Conservation (phyloP, 2,113 vertebrate species). For the Laticauda laticaudata region DNA sequence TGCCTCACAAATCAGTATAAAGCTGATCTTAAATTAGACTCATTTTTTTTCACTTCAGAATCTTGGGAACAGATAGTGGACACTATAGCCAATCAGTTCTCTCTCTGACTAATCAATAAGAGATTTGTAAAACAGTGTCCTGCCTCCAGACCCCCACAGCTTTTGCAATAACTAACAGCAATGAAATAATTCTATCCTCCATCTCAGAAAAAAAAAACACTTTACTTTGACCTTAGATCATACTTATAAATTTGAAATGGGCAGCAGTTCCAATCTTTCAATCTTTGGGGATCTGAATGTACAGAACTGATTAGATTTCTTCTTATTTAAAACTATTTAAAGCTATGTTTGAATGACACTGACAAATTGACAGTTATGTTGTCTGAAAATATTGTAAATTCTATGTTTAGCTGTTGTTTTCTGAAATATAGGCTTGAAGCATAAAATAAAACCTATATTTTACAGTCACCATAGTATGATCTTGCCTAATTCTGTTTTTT, state of each 20-base stretch:
- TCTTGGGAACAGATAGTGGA: background rate
- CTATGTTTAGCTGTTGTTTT: conserved; percentile 34
- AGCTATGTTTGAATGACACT: background rate
- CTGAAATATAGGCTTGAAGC: conserved; percentile 15
- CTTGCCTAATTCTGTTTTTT: background rate
- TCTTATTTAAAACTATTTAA: conserved; percentile 12
- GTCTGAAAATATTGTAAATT: conserved; percentile 31
- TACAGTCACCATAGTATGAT: background rate
- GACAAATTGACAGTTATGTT: conserved; percentile 33
- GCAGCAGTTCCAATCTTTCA: conserved; percentile 8
- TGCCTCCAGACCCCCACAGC: background rate
- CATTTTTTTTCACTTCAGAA: background rate
- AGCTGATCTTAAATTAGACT: background rate
- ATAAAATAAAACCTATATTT: background rate
- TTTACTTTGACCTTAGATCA: conserved; percentile 26
- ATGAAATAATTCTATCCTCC: background rate
- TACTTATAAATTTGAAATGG: conserved; percentile 21
- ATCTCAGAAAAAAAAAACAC: background rate
- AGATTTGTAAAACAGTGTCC: background rate
- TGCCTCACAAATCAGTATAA: background rate
- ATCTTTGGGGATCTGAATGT: conserved; percentile 21
- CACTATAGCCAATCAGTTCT: background rate
- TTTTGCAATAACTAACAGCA: background rate
- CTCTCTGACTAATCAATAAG: background rate
- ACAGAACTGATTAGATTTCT: conserved; percentile 36